Base-by-base conservation (phyloP, 1,140 invertebrate genomes). In the Drosophila murphyi region DNA sequence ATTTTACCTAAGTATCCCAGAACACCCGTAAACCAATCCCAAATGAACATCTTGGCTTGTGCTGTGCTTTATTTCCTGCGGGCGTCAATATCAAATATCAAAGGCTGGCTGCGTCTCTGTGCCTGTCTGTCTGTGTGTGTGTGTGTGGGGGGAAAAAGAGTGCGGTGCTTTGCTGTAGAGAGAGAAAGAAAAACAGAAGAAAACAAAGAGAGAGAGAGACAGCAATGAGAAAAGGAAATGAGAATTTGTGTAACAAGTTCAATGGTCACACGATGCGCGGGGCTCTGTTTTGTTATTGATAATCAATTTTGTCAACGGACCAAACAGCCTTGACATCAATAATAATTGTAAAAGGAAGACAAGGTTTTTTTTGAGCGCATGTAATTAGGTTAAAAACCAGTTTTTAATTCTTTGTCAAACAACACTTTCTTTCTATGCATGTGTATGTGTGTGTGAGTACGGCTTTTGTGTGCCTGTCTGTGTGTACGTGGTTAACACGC, bases 1-100 rank as follows among this genome's bases (percentile, higher is more conserved):
- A 78, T 41, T 64, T 52, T 93, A 98, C 98, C 98, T 93, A 99
- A 95, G 94, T 97, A 98, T 93, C 97, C 97, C 88, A 99, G 95
- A 92, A 99, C 97, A 91, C 97, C 97, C 91, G 97, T 97, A 93
- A 99, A 97, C 98, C 98, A 99, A 93, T 99, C 98, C 96, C 97
- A 98, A 93, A 99, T 95, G 95, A 99, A 99, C 98, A 99, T 99
- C 94, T 94, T 92, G 74, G 68, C 68, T 76, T 79, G 72, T 74
- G 71, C 52, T 88, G 64, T 76, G 65, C 54, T 82, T 20, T 20
- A 20, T 20, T 64, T 78, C 71, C 76, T 85, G 78, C 78, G 78
- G 80, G 74, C 75, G 86, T 70, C 65, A 81, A 63, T 67, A 70
- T 73, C 61, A 82, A 82, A 48, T 65, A 55, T 55, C 37, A 72